Evolutionary conservation across 37 sponge, comb jelly and placozoan species (phyloP).

Genomic region (Petrosia ficiformis): DNA sequence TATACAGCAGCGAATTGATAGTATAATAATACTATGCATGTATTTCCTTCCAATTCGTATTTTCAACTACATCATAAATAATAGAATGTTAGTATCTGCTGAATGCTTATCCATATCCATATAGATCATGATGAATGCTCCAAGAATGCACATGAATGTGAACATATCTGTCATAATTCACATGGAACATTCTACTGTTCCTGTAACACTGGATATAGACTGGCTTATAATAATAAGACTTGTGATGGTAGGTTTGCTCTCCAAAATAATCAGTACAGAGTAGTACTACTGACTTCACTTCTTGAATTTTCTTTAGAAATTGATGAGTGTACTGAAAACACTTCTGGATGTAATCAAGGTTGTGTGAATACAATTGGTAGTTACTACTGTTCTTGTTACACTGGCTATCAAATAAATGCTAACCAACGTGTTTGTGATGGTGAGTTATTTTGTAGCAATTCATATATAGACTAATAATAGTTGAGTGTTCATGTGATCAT

Average conservation of each 20-base stretch:
- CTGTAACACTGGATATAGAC: conserved; percentile 22
- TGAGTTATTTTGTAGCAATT: too few relatives aligned
- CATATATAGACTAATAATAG: too few relatives aligned
- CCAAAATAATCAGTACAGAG: too few relatives aligned
- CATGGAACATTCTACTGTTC: conserved; percentile 1
- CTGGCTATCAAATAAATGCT: conserved; percentile 26
- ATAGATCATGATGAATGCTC: conserved; percentile 15
- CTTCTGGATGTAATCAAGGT: neutral
- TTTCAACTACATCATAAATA: too few relatives aligned
- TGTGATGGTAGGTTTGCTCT: conserved; percentile 32
- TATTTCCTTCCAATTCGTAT: too few relatives aligned
- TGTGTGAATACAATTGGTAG: conserved; percentile 40
- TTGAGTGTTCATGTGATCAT: too few relatives aligned
- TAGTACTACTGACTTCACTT: neutral
- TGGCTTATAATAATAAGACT: neutral
- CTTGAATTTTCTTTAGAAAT: conserved; percentile 12
- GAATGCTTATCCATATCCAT: too few relatives aligned
- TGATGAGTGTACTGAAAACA: conserved; percentile 20
- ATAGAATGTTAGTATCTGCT: too few relatives aligned
- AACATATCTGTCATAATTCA: neutral
- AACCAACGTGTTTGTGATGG: conserved; percentile 7
- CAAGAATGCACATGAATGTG: neutral
- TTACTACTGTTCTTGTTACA: conserved; percentile 37
- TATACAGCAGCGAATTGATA: too few relatives aligned
- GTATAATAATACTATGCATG: neutral